Conservation (phyloP, 2,113 vertebrate genomes). For the Clarias macrocephalus region DNA sequence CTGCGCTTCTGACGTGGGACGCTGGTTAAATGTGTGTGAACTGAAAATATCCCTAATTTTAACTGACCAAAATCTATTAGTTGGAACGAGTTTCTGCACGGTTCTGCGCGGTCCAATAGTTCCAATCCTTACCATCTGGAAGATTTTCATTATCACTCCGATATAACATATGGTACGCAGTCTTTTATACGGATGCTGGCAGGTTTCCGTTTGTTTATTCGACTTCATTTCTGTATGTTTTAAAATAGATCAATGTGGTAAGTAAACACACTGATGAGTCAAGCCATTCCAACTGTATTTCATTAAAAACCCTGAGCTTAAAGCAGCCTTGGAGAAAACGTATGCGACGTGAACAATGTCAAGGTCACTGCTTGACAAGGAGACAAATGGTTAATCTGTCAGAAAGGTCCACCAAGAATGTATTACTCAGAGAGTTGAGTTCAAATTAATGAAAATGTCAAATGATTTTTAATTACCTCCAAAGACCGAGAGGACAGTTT, state of each 20-base stretch:
- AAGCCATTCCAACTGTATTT: conserved; percentile 1
- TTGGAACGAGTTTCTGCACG: neutral
- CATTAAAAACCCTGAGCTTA: neutral
- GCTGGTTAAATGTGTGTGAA: neutral
- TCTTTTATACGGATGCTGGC: neutral
- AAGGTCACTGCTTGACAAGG: conserved; percentile 67
- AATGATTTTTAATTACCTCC: conserved; percentile 74
- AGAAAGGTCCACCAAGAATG: conserved; percentile 61
- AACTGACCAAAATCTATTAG: neutral
- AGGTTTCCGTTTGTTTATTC: conserved; percentile 13
- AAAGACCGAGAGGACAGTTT: conserved; percentile 48
- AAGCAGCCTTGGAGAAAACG: neutral
- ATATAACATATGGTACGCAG: conserved; percentile 10
- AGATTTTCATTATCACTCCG: conserved; percentile 13
- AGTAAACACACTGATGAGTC: neutral
- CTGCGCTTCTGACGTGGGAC: neutral
- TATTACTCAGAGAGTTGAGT: conserved; percentile 62
- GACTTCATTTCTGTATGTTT: neutral
- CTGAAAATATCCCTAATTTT: neutral
- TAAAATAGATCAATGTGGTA: conserved; percentile 3
- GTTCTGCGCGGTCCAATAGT: neutral
- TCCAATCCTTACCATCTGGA: neutral
- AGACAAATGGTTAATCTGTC: conserved; percentile 68
- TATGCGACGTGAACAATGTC: conserved; percentile 62
- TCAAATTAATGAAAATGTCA: conserved; percentile 69